Evolutionary conservation across 2,888 invertebrate species (phyloP), one percentile per base, ranked within the genome.

Genomic region (Cancer borealis): DNA sequence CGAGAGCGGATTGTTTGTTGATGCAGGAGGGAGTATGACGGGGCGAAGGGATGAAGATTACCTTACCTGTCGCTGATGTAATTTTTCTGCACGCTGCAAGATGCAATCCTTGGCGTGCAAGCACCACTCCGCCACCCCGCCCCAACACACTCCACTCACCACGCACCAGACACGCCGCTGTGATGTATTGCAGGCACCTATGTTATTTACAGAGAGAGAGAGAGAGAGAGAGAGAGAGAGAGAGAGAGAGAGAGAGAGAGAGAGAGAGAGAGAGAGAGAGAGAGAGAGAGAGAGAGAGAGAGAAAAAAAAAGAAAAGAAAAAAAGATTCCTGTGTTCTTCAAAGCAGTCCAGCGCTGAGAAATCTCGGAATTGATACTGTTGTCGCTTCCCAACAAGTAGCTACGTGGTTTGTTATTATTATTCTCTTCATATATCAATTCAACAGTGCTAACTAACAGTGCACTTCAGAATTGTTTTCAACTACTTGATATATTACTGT

Each of bases 181-280:
- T 10, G 49, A 49, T 12, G 12, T 49, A 39, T 39, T 39, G 2
- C 39, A 39, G 0, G 39, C 39, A 39, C 39, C 39, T 39, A 39
- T 39, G 39, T 39, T 39, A 39, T 39, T 39, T 39, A 39, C 39
- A 49, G 12, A 49, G 49, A 49, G 10, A 17, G 60, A 66, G 60
- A 17, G 12, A 17, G 60, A 66, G 60, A 66, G 60, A 66, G 60
- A 66, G 60, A 66, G 60, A 21, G 21, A 66, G 49, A 49, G 49
- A 49, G 49, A 49, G 54, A 54, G 54, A 54, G 54, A 54, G 54
- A 54, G 54, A 54, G 54, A 54, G 54, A 54, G 66, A 66, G 66
- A 66, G 66, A 66, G 66, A 66, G 66, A 66, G 66, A 66, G 66
- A 66, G 66, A 66, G 66, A n/a, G n/a, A 66, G 54, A 54, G 54